A percentile compares a stretch with the other conserved stretches of the same genome.
phyloP scores from a whole-genome alignment of 2,797 vertebrate genomes.

The Tarsius wallacei region DNA sequence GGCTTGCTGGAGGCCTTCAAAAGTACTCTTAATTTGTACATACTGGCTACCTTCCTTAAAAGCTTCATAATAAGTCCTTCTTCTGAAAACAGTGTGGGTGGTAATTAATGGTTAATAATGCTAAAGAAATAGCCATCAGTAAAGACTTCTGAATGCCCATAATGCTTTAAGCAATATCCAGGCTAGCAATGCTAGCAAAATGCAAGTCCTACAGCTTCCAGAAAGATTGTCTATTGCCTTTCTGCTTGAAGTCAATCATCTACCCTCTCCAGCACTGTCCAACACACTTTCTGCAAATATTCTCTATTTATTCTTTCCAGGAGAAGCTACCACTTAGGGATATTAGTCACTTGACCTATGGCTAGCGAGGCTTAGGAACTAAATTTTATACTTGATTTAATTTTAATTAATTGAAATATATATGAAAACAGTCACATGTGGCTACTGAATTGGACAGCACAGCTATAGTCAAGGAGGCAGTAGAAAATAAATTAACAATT shows the following conservation, averaged over 20 bases:
- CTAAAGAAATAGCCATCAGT: not conserved
- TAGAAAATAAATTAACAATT: not conserved
- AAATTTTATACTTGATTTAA: constrained; percentile 11
- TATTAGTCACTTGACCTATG: not conserved
- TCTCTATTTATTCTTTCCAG: not conserved
- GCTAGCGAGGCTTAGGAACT: not conserved
- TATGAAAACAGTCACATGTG: not conserved
- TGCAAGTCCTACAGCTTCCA: not conserved
- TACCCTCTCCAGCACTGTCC: not conserved
- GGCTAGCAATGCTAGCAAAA: not conserved
- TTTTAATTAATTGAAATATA: not conserved
- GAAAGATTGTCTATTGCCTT: not conserved
- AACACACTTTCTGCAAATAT: not conserved
- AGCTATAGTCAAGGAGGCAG: not conserved
- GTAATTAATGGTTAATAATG: constrained; percentile 31
- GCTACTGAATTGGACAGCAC: no score
- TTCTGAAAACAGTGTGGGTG: constrained; percentile 21
- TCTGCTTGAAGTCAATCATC: not conserved
- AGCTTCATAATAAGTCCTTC: not conserved
- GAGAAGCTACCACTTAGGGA: not conserved
- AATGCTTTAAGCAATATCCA: not conserved
- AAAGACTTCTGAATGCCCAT: not conserved
- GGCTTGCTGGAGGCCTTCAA: not conserved
- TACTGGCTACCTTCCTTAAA: not conserved
- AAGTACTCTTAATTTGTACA: not conserved